These are phyloP conservation scores for Ispidina lecontei DNA, from an alignment of 2,797 vertebrate species.

Conservation along the genomic window DNA sequence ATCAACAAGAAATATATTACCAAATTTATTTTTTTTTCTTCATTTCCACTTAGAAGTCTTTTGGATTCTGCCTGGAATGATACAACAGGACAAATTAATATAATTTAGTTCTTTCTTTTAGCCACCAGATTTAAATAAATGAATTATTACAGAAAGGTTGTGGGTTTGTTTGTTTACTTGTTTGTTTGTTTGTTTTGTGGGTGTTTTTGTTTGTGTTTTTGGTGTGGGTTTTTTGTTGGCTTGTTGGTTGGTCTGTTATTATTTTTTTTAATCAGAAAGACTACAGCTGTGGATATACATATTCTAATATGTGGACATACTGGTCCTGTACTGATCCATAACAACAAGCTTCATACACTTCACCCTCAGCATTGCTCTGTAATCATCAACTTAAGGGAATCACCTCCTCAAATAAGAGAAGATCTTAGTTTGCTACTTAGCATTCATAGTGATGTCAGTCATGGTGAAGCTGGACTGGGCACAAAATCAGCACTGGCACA, in stretches of 20 bases:
- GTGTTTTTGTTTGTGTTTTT: no score
- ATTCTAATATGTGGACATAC: background rate
- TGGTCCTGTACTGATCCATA: background rate
- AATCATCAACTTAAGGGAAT: background rate
- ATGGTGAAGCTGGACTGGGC: background rate
- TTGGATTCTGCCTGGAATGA: conserved; percentile 73
- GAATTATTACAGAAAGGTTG: background rate
- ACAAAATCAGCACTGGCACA: background rate
- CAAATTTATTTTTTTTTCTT: conserved; percentile 76
- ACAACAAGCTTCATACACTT: background rate
- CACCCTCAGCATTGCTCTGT: background rate
- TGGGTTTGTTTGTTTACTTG: background rate
- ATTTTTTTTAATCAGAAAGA: background rate
- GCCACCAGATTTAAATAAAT: background rate
- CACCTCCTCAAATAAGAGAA: background rate
- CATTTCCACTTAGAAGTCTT: conserved; percentile 71
- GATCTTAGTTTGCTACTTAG: background rate
- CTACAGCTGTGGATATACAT: background rate
- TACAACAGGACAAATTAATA: background rate
- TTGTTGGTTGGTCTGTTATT: no score
- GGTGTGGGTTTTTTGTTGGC: background rate
- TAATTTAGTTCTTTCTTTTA: background rate
- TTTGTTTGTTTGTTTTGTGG: no score
- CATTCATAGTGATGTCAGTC: background rate
- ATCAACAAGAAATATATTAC: conserved; percentile 81